Base-by-base conservation (phyloP, 2,113 vertebrate species). In the zebrafish (Danio rerio) region DNA sequence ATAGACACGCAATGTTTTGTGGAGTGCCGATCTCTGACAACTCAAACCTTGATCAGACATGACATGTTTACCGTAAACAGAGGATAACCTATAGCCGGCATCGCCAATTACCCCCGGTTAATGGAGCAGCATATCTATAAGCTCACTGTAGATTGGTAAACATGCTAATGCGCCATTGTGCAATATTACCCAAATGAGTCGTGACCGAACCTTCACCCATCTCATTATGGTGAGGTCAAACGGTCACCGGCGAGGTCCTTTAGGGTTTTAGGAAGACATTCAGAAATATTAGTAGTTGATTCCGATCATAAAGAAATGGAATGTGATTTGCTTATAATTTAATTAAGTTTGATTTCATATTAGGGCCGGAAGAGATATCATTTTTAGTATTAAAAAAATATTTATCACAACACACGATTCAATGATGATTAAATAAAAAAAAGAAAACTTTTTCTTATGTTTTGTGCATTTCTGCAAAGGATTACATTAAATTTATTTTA, bases 41-140 rank as follows among this genome's bases (percentile, higher is more conserved):
- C 15, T 42, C 81, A 56, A 47, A 65, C 40, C 15, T 45, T 80
- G 59, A 87, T 83, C 63, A 85, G 42, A 63, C 71, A 78, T 70
- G 81, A 81, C 83, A 82, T 83, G 86, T 84, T 87, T 83, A 86
- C 56, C 62, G 81, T 78, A 86, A 86, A 87, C 83, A 66, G 71
- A 72, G 50, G 47, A 68, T 43, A 85, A 87, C 73, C 56, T 80
- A 84, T 55, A 62, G 73, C 74, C 21, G 31, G 50, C 31, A 63
- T 78, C 13, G 16, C 21, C 73, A 87, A 73, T 81, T 84, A 88
- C 55, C 18, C 20, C 5, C 56, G 16, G 69, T 61, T 75, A 78
- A n/a, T 9, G 15, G 47, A 45, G 45, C 55, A 62, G 59, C 16
- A 10, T 49, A 42, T 21, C 49, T 77, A 47, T 55, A 74, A 11